Evolutionary conservation across 2,797 vertebrate genomes (phyloP), one percentile per base, ranked within the genome.

Genomic region (Enteromius unitaeniatus): DNA sequence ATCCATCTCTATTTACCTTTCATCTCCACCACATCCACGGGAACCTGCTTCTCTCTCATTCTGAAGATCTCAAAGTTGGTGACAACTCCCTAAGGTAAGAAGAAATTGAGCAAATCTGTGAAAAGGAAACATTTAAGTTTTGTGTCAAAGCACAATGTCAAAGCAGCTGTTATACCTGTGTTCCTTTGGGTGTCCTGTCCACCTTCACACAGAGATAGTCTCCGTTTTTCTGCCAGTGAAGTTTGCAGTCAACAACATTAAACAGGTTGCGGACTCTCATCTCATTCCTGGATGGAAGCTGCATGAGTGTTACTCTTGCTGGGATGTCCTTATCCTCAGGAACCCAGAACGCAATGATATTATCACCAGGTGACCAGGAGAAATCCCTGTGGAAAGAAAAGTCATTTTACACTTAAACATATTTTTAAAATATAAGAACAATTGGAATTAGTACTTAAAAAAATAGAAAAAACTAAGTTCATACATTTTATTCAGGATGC

Each of bases 51-150:
- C 90, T 99, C 98, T 89, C 98, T 95, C 98, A 99, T 99, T 88
- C 98, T 93, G 93, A 99, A 99, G 92, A 99, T 99, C 94, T 99
- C 98, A 94, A 99, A 99, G 93, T 99, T 99, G 92, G 98, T 99
- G 88, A 99, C 98, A 65, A 99, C 97, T n/a, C 98, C 98, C 98
- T 99, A 83, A 79, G 70, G 88, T 83, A 55, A 70, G 40, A 76
- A 13, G 86, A 1, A 58, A 1, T 74, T 1, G 21, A 82, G n/a
- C 1, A 58, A 65, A 77, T 3, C 28, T 0, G 1, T 34, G 6
- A 19, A 47, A 34, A 1, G 6, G n/a, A 31, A 69, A 45, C 0
- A n/a, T 21, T 69, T 4, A 28, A 2, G 6, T 19, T 28, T 13
- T 8, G 11, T 2, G 9, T 34, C 6, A 6, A 2, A 34, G 47